Base-by-base conservation (phyloP, 1,140 invertebrate species). In the Platyscapa corneri region DNA sequence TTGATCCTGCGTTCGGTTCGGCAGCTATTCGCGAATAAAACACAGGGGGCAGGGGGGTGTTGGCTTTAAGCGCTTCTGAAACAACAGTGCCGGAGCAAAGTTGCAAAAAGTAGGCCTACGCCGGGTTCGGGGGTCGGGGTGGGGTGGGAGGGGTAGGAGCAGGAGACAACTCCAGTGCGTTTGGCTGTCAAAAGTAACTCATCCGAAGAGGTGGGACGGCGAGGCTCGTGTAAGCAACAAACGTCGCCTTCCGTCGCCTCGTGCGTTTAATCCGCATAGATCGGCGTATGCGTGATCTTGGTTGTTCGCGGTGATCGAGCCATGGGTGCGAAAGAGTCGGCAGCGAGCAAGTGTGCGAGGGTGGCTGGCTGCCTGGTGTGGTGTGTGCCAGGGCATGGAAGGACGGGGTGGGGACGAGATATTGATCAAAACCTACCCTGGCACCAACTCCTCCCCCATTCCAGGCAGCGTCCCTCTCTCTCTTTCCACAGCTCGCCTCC, bases 351-450 rank as follows among this genome's bases (percentile, higher is more conserved):
- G 84, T 70, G 34, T 67, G 67, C 34, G 12, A 65, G 76, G 65
- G 76, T 80, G 65, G 78, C 32, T 84, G 37, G 84, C 53, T 81
- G 53, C 84, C 81, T 85, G 78, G 72, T 86, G 91, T 92, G 91
- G 90, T 91, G 90, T 92, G 90, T 92, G 90, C 89, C 90, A 87
- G 87, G 88, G 90, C 88, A 91, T 89, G 89, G 88, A 39, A 90
- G 88, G 84, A 89, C 88, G 89, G 89, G 89, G 91, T 91, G 91
- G 92, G 90, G 91, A 90, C 90, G 91, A 93, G 92, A 93, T 93
- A 93, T 93, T 93, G 93, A 93, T 93, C 93, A 93, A 93, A 93
- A 93, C 90, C 92, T 92, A 93, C 92, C 92, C 92, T 93, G 92
- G 91, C 92, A 93, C 91, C 92, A 90, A 91, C 82, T 79, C 86